Conservation (phyloP, 23 tunicate genomes). For the Clavelina lepadiformis region DNA sequence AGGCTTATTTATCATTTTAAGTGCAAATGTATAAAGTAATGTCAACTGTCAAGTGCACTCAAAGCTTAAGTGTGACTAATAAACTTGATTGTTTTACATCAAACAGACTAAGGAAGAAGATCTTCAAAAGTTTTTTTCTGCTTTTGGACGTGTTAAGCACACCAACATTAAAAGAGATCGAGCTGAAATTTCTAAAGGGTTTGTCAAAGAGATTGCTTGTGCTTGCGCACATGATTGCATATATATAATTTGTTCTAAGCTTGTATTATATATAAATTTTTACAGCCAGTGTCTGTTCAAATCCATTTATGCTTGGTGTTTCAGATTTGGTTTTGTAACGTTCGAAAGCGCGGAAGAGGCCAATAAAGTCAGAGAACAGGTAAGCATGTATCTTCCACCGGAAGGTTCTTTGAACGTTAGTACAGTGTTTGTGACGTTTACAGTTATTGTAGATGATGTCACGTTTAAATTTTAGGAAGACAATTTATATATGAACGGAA, state of each 20-base stretch:
- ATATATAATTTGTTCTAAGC: no score
- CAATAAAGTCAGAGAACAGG: conserved; percentile 92
- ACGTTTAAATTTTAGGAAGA: conserved; percentile 53
- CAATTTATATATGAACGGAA: conserved; percentile 76
- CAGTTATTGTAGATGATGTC: not conserved
- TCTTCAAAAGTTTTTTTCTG: conserved; percentile 83
- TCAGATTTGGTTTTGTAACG: conserved; percentile 97
- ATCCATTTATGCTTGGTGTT: not conserved
- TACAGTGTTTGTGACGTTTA: not conserved
- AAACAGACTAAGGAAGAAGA: conserved; percentile 96
- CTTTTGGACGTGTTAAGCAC: conserved; percentile 87
- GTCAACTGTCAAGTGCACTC: not conserved
- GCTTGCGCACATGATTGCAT: no score
- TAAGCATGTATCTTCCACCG: no score
- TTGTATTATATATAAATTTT: not conserved
- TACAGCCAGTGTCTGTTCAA: not conserved
- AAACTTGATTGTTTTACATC: not conserved
- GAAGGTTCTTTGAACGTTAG: no score
- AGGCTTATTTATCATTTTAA: conserved; percentile 16
- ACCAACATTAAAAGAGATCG: conserved; percentile 95
- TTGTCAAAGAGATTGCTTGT: no score
- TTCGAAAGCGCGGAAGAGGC: conserved; percentile 92
- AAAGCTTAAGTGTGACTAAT: not conserved
- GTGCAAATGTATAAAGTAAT: not conserved
- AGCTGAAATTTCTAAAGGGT: conserved; percentile 99